Percentiles rank a stretch among this genome's conserved stretches.
Conservation (phyloP, 1,140 invertebrate species). For the Palaemon carinicauda region DNA sequence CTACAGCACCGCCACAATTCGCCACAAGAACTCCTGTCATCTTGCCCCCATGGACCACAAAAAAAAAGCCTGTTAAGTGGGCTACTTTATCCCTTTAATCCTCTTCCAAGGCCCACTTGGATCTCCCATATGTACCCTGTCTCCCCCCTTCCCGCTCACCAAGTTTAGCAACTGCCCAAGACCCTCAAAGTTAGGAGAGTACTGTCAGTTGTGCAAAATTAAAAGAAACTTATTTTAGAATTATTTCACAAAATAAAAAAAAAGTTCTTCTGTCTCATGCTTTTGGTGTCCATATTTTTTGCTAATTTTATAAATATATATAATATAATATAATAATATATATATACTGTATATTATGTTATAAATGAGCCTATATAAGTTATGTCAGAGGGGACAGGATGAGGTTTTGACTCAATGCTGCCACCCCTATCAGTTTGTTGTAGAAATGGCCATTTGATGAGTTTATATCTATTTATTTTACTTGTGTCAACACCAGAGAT, state of each 20-base stretch:
- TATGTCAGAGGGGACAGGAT: slow-evolving; percentile 49
- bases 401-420: slow-evolving; percentile 34
- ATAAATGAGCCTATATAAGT: slow-evolving; percentile 52
- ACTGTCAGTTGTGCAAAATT: slow-evolving; percentile 57
- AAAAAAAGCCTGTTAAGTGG: slow-evolving; percentile 30
- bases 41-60: slow-evolving; percentile 26
- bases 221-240: slow-evolving; percentile 53
- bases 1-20: background rate
- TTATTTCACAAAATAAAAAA: slow-evolving; percentile 38
- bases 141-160: background rate
- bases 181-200: slow-evolving; percentile 42
- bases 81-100: background rate
- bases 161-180: slow-evolving; percentile 35
- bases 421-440: slow-evolving; percentile 44
- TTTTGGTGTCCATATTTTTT: slow-evolving; percentile 59
- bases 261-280: slow-evolving; percentile 55
- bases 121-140: slow-evolving; percentile 31
- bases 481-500: slow-evolving; percentile 51
- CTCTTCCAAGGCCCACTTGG: slow-evolving; percentile 32
- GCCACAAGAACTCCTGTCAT: background rate
- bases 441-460: slow-evolving; percentile 46
- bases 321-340: slow-evolving; percentile 56
- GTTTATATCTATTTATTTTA: slow-evolving; percentile 57
- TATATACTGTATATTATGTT: slow-evolving; percentile 52
- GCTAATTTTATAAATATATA: slow-evolving; percentile 59